Percentiles rank a stretch among this genome's conserved stretches.
phyloP scores from a whole-genome alignment of 1,140 invertebrate genomes.

The Littorina saxatilis region DNA sequence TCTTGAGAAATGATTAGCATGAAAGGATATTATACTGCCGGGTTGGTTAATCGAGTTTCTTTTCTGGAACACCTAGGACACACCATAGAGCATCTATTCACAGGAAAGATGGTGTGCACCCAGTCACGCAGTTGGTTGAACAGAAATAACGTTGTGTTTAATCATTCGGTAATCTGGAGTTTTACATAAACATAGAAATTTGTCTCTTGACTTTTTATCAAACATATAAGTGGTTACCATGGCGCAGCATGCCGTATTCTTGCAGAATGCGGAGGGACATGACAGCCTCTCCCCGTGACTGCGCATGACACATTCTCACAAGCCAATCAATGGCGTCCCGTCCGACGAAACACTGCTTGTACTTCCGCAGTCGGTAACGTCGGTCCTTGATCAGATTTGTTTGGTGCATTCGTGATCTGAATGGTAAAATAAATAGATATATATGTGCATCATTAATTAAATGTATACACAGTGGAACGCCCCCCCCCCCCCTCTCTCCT shows the following conservation, averaged over 20 bases:
- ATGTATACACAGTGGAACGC: background rate
- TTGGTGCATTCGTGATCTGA: slow-evolving; percentile 43
- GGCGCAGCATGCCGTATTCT: slow-evolving; percentile 61
- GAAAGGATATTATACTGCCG: no score
- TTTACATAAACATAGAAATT: no score
- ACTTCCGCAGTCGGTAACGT: slow-evolving; percentile 63
- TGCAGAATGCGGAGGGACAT: slow-evolving; percentile 59
- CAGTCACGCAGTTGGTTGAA: no score
- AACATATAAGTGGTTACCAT: slow-evolving; percentile 66
- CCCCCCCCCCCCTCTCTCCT: background rate
- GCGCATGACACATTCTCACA: slow-evolving; percentile 53
- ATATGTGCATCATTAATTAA: background rate
- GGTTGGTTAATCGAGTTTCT: no score
- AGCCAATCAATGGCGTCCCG: slow-evolving; percentile 66
- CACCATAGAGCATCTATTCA: no score
- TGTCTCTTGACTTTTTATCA: no score
- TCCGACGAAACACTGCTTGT: slow-evolving; percentile 64
- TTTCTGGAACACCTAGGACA: no score
- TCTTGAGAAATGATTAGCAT: no score
- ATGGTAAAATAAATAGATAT: background rate
- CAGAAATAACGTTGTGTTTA: no score
- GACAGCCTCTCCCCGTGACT: slow-evolving; percentile 54
- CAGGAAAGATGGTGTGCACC: no score
- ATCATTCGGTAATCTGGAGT: no score
- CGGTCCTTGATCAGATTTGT: slow-evolving; percentile 57